Evolutionary conservation across 2,113 vertebrate genomes (phyloP), one percentile per base, ranked within the genome.

Genomic region (Pangasianodon hypophthalmus): DNA sequence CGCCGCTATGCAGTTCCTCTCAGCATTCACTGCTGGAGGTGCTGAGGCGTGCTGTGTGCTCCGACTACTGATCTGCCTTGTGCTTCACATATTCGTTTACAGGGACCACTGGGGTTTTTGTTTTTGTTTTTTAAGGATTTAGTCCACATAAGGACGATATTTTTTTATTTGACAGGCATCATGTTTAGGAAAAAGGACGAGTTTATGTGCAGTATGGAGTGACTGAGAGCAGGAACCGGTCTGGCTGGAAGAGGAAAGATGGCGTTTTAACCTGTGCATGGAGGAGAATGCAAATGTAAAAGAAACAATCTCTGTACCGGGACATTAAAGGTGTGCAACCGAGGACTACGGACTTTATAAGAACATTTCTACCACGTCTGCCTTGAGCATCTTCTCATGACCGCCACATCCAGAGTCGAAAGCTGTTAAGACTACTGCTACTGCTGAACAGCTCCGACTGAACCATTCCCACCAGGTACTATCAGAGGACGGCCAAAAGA

Each of bases 211-310:
- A 32, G 48, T 46, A 46, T 32, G 29, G 67, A 73, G 6, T 44
- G 52, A 84, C 8, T 54, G 26, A 60, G 19, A 69, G 56, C 18
- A 54, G 37, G 46, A 77, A 77, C 77, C 89, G 84, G 84, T 81
- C 77, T 1, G 56, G 24, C 87, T 86, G 73, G 84, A n/a, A 67
- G 10, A 75, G 67, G 85, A 82, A 84, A 86, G 85, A 82, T 90
- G 92, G 92, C 90, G 89, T 92, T 46, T 90, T 86, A 81, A 91
- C 90, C 71, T 88, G 90, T 44, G 92, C 92, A 89, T 60, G 92
- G 80, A 87, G 85, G 67, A 92, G 93, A 93, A 95, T 95, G 92
- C 86, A 88, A 91, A 95, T 93, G 93, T 93, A 37, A 37, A 37
- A 37, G 37, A 37, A 37, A 37, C 37, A 37, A 90, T 24, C 9